phyloP scores from a whole-genome alignment of 2,113 vertebrate genomes.

The Gadus chalcogrammus region DNA sequence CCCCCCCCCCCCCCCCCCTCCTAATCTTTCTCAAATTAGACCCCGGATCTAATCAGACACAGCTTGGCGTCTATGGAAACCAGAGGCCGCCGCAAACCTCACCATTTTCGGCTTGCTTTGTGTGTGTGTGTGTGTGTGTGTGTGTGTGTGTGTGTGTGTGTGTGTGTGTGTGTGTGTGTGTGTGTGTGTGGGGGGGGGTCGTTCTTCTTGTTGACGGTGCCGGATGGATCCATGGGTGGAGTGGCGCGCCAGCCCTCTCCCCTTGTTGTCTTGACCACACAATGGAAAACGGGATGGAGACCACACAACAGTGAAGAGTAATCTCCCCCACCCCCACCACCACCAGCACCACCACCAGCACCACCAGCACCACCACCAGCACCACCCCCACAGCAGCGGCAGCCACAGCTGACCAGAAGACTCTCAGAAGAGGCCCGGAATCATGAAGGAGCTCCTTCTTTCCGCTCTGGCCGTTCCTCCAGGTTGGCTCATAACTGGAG shows the following conservation, averaged over 20 bases:
- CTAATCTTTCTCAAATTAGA: constrained; percentile 59
- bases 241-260: constrained; percentile 22
- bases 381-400: not conserved
- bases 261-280: constrained; percentile 64
- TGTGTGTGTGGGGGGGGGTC: too few relatives aligned
- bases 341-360: too few relatives aligned
- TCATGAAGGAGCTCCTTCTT: constrained; percentile 26
- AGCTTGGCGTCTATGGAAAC: constrained; percentile 69
- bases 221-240: constrained; percentile 46
- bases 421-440: constrained; percentile 13
- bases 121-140: too few relatives aligned
- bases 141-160: too few relatives aligned
- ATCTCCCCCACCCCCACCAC: too few relatives aligned
- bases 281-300: constrained; percentile 60
- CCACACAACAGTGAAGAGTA: constrained; percentile 61
- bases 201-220: constrained; percentile 54
- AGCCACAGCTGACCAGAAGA: constrained; percentile 35
- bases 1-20: constrained; percentile 31
- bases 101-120: constrained; percentile 52
- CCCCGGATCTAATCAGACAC: constrained; percentile 69
- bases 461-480: constrained; percentile 3
- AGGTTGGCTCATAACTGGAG: constrained; percentile 8
- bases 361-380: constrained; percentile 29
- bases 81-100: constrained; percentile 62
- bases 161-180: too few relatives aligned